Evolutionary conservation across 2,888 invertebrate genomes (phyloP).

Genomic region (Drosophila neotestacea): DNA sequence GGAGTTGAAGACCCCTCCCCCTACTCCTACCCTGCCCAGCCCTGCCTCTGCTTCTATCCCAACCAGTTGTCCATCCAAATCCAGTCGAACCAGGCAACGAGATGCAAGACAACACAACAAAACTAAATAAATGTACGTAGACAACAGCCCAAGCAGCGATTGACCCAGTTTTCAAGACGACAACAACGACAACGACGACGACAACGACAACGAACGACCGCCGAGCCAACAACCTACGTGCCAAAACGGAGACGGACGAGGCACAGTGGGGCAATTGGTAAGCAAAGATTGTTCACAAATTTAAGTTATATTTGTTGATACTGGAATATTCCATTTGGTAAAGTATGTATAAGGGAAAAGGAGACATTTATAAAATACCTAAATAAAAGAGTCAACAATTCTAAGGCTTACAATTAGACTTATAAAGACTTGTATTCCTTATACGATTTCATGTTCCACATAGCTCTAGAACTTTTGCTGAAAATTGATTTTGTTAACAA

Average conservation of each 20-base stretch:
- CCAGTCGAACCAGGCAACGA: conserved; percentile 71
- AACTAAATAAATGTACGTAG: conserved; percentile 56
- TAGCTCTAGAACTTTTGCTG: no score
- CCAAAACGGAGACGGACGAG: conserved; percentile 56
- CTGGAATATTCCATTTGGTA: no score
- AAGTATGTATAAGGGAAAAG: no score
- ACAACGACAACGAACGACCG: conserved; percentile 64
- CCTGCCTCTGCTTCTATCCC: conserved; percentile 7
- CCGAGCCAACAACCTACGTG: conserved; percentile 71
- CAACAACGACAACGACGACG: conserved; percentile 68
- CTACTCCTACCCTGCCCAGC: background rate
- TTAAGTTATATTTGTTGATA: background rate
- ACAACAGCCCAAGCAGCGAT: conserved; percentile 78
- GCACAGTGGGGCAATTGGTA: conserved; percentile 37
- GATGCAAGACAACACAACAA: conserved; percentile 62
- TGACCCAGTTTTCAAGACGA: conserved; percentile 84
- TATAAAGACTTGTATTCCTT: no score
- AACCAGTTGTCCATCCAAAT: conserved; percentile 70
- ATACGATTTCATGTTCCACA: no score
- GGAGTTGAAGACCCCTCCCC: conserved; percentile 29
- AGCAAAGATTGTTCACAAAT: background rate
- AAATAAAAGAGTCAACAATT: no score
- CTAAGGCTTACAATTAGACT: no score
- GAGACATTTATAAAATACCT: no score
- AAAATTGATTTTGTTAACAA: no score